Evolutionary conservation across 2,113 vertebrate species (phyloP), one percentile per base, ranked within the genome.

Genomic region (Lycocorax pyrrhopterus): DNA sequence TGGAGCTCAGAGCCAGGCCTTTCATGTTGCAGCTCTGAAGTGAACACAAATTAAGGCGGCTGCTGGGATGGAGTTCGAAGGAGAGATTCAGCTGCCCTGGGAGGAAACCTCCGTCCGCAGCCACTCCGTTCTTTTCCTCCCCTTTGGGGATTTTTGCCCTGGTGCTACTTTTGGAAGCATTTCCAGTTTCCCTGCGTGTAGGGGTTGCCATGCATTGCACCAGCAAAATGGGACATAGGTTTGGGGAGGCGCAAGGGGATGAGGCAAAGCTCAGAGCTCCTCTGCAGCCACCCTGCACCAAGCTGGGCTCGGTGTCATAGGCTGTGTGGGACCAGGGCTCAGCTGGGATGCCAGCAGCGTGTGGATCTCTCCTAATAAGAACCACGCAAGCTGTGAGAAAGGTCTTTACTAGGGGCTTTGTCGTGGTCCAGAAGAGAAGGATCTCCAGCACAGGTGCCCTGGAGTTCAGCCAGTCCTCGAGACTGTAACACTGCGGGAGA

Each of bases 1-100:
- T 94, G 94, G 91, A 94, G 92, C 64, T 95, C 95, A 75, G 95
- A 95, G 95, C 89, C 83, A 79, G 83, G 55, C 59, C 95, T 96
- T 96, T 96, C 93, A 93, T 97, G 88, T 94, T 44, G 74, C 87
- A 85, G 87, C 91, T 96, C 93, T 97, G 95, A 96, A 97, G 94
- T 88, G 95, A 96, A 35, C 95, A 63, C 94, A 93, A 90, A 96
- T 97, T 92, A 93, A 95, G 77, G 63, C 63, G 4, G 80, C 80
- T 30, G 43, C 59, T 63, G 85, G 87, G 74, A 94, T 3, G 8
- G 76, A 94, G 91, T n/a, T 90, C 0, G 77, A 93, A 82, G 90
- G 87, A 85, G 56, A 84, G 75, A 78, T 69, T 88, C 80, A 60
- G 87, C 87, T 72, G 82, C 46, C 35, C 76, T 22, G 59, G 60